Evolutionary conservation across 1,140 invertebrate genomes (phyloP), one percentile per base, ranked within the genome.

Genomic region (Drosophila pachea): DNA sequence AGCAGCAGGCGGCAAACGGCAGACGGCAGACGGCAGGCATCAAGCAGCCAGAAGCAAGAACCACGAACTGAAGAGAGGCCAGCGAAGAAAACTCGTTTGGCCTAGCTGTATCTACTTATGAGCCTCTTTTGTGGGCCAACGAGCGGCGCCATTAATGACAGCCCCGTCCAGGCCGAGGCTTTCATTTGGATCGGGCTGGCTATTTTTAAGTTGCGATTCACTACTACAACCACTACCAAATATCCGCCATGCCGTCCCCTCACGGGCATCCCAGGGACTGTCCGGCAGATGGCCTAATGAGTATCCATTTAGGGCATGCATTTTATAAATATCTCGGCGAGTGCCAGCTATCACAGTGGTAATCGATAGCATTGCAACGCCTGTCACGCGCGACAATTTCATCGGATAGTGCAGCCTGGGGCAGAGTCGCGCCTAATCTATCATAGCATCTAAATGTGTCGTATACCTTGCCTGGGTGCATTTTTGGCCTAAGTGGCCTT

Each of bases 401-500:
- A 82, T 74, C 78, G 42, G 78, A 81, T 81, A 81, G 42, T 58
- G 55, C 40, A 55, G 32, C 60, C 70, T 45, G 36, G 58, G 14
- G 40, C 22, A 22, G 22, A 22, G 22, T 50, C 33, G 42, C 35
- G 59, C 59, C 32, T 83, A 83, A 81, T 81, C 78, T 81, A 81
- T 81, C 78, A 77, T 70, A 64, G 62, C 75, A 81, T 81, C 70
- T 77, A 56, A 38, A 61, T 60, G 55, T 62, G 55, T 62, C 61
- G 62, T 73, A 69, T 76, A 73, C 35, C 42, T 47, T 38, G 50
- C 48, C 60, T 40, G 74, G 79, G 69, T 82, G 83, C 74, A 84
- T 83, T 78, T 83, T 72, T 83, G 71, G 75, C 76, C 72, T 78
- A 83, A 83, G 78, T 83, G 81, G 79, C 78, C 79, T 75, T 74